Base-by-base conservation (phyloP, 1,140 invertebrate species). In the Euwallacea similis region DNA sequence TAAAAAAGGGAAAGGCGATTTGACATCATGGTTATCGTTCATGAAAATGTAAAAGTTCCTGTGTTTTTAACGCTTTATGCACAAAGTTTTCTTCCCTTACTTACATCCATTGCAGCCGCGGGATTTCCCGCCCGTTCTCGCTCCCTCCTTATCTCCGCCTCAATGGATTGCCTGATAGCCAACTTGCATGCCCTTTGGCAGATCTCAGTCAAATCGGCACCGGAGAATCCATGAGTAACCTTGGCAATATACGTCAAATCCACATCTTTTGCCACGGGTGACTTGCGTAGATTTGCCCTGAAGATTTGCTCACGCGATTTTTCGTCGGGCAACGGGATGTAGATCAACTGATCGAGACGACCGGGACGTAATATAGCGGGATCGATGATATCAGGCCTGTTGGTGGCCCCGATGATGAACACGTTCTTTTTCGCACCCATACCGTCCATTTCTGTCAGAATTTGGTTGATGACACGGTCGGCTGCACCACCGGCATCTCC, bases 381-480 rank as follows among this genome's bases (percentile, higher is more conserved):
- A 87, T 99, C 98, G 83, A 99, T 99, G 77, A 99, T 99, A 81
- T 99, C 98, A 70, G 89, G 90, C 79, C 89, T 82, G 84, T 96
- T 97, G n/a, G 95, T 97, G 42, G 95, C 94, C 82, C 97, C 98
- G 83, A 99, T 99, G 74, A 99, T 99, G 80, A 99, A 99, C 2
- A 99, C 98, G 83, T 99, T 99, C 84, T 99, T 99, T 87, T 99
- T 99, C 16, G 96, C 94, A 21, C 96, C 95, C 98, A 99, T 99
- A 76, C 98, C 98, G 83, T 99, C 98, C 98, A 99, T 99, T 86
- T 99, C 98, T 15, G 98, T 99, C 55, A 99, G 87, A 79, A 99
- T 96, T 87, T 99, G 98, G 85, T 99, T 99, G 82, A 99, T 99
- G 15, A 99, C 98, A 76, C 98, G 88, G 85, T 99, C 98, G 33